Evolutionary conservation across 2,797 vertebrate genomes (phyloP), one percentile per base, ranked within the genome.

Genomic region (Gorsachius magnificus): DNA sequence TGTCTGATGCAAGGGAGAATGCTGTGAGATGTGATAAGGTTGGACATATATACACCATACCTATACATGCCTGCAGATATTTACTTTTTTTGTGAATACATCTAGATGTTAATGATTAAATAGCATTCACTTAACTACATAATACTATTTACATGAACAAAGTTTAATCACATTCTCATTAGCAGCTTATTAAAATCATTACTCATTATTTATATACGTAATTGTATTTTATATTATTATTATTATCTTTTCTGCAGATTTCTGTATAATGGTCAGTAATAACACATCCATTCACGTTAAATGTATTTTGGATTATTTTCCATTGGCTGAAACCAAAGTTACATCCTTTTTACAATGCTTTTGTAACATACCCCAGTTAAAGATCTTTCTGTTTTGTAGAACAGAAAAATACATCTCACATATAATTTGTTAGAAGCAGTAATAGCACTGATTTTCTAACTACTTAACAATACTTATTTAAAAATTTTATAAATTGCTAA

Each of bases 91-190:
- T 26, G 24, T 63, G 38, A 72, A 29, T 56, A 36, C 16, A 4
- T 75, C n/a, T 64, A 53, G 70, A 84, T 3, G 9, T 70, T 95
- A 90, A 92, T 91, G 65, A 96, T 83, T 93, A 96, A 97, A 96
- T 96, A 97, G 36, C 7, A 28, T 58, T 46, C 65, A 90, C 29
- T 95, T 97, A 96, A 93, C 81, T 96, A 56, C 92, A 53, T 94
- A 88, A 77, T 92, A 89, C 54, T 93, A 51, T 88, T 96, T 96
- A 93, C 77, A 87, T 80, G 84, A 95, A 63, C 10, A 68, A 93
- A 90, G 43, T 95, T 97, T 96, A 96, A 97, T 96, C 93, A 92
- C 77, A 95, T 83, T 70, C 92, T 91, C 76, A 95, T 96, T 97
- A 92, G 61, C 72, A 94, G 60, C 58, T 81, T 95, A 89, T 94